Evolutionary conservation across 1,140 invertebrate genomes (phyloP).

Genomic region (Acromyrmex heyeri): DNA sequence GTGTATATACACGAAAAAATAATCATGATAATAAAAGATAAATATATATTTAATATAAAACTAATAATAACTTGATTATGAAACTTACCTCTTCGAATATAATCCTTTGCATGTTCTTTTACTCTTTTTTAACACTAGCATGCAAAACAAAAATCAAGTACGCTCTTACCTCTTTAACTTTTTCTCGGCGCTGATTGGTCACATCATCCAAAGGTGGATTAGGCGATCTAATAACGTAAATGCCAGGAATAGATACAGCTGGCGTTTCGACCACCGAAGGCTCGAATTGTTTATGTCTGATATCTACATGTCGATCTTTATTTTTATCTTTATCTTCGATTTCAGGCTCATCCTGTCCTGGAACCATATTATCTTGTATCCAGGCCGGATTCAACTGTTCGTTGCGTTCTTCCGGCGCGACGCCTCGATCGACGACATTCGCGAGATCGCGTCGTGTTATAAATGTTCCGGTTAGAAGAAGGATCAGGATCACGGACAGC

Average conservation of each 20-base stretch:
- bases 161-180: conserved; percentile 90
- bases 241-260: conserved; percentile 84
- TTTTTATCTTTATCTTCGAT: conserved; percentile 78
- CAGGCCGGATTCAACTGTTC: conserved; percentile 82
- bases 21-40: not conserved
- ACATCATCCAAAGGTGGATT: conserved; percentile 88
- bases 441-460: conserved; percentile 81
- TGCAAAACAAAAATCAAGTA: conserved; percentile 12
- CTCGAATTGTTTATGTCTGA: conserved; percentile 80
- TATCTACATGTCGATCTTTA: conserved; percentile 79
- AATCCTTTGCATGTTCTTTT: not conserved
- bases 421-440: conserved; percentile 81
- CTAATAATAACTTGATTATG: not conserved
- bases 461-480: conserved; percentile 82
- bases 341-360: conserved; percentile 75
- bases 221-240: conserved; percentile 86
- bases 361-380: conserved; percentile 81
- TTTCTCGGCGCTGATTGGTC: conserved; percentile 89
- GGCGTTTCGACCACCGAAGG: conserved; percentile 84
- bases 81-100: conserved; percentile 21
- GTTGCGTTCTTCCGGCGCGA: conserved; percentile 79
- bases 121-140: not conserved
- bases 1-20: not conserved
- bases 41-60: not conserved
- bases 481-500: conserved; percentile 83